These are phyloP conservation scores for Mystacides longicornis DNA, from an alignment of 2,888 invertebrate genomes.

Conservation along the genomic window DNA sequence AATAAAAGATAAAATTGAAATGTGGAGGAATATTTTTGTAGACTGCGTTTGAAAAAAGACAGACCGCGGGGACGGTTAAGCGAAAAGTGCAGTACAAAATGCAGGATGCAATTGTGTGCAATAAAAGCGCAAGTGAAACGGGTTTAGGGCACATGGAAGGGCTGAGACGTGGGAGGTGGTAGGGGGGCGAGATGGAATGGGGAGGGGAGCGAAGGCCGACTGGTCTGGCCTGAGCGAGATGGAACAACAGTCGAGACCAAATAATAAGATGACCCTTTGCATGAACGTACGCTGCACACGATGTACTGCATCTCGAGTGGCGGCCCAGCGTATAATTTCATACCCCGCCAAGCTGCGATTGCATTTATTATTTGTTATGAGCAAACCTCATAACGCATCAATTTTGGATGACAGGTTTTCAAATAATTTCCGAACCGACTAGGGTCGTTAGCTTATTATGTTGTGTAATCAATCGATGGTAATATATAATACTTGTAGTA, in stretches of 20 bases:
- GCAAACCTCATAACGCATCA: too few relatives aligned
- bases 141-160: slow-evolving; percentile 8
- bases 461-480: too few relatives aligned
- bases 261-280: slow-evolving; percentile 5
- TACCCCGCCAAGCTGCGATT: too few relatives aligned
- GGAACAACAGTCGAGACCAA: slow-evolving; percentile 3
- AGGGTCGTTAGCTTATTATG: too few relatives aligned
- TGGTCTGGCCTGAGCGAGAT: slow-evolving; percentile 10
- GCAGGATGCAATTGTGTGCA: slow-evolving; percentile 22
- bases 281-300: slow-evolving; percentile 3
- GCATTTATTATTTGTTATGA: too few relatives aligned
- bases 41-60: not conserved
- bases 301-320: too few relatives aligned
- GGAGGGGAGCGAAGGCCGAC: slow-evolving; percentile 20
- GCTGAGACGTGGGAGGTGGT: not conserved
- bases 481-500: too few relatives aligned
- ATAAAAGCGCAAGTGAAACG: slow-evolving; percentile 25
- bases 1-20: too few relatives aligned
- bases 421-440: too few relatives aligned
- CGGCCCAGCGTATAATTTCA: too few relatives aligned
- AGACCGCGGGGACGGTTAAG: not conserved
- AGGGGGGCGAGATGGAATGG: slow-evolving; percentile 2
- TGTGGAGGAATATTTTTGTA: not conserved
- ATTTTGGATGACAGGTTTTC: too few relatives aligned
- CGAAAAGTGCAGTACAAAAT: slow-evolving; percentile 8